A percentile compares a stretch with the other conserved stretches of the same genome.
These are phyloP conservation scores for Palythoa grandis DNA, from an alignment of 92 coral and sea anemone species.

Conservation along the genomic window DNA sequence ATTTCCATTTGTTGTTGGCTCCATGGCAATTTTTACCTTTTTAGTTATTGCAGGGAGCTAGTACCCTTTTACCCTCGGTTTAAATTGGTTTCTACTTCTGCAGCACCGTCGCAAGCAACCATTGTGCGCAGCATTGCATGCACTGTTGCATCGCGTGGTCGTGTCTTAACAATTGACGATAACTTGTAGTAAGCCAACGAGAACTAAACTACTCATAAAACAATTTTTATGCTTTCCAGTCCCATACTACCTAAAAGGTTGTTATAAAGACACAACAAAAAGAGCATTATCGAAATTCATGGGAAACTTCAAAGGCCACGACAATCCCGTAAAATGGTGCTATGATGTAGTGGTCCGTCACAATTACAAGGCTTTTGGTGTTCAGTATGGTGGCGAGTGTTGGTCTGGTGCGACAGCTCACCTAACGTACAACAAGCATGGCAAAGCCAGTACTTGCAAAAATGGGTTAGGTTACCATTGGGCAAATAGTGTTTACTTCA, in stretches of 20 bases:
- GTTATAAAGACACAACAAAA: neutral
- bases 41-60: too few species aligned
- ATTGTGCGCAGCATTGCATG: too few species aligned
- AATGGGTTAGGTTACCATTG: conserved; percentile 26
- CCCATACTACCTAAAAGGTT: conserved; percentile 20
- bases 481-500: conserved; percentile 38
- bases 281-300: conserved; percentile 30
- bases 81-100: too few species aligned
- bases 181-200: neutral
- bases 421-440: neutral
- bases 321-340: conserved; percentile 35
- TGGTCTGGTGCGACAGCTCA: conserved; percentile 27
- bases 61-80: too few species aligned
- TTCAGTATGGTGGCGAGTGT: conserved; percentile 38
- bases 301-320: conserved; percentile 42
- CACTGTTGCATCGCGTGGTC: too few species aligned
- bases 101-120: too few species aligned
- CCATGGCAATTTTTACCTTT: too few species aligned
- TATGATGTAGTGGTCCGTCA: conserved; percentile 13
- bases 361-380: conserved; percentile 32
- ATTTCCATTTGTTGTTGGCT: too few species aligned
- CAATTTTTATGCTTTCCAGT: neutral
- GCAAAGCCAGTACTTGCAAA: neutral
- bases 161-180: neutral
- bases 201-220: neutral